Percentiles rank a stretch among this genome's conserved stretches.
phyloP scores from a whole-genome alignment of 2,888 invertebrate genomes.

The Lordiphosa fenestrarum region DNA sequence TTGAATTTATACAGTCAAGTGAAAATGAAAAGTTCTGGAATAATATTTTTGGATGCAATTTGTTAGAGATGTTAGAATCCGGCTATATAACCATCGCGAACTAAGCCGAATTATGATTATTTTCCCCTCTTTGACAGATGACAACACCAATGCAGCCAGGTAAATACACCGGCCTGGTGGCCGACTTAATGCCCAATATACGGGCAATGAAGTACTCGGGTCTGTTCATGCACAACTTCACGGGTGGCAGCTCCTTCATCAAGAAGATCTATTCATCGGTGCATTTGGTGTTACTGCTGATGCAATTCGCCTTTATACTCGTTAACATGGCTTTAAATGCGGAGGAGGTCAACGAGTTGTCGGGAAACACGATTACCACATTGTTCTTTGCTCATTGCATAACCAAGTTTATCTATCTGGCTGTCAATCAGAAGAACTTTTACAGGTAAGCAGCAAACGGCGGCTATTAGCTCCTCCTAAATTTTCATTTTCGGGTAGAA shows the following conservation, averaged over 20 bases:
- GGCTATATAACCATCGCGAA: too few relatives aligned
- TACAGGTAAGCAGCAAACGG: constrained; percentile 83
- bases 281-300: constrained; percentile 83
- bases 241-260: constrained; percentile 83
- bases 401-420: constrained; percentile 88
- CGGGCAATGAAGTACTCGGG: constrained; percentile 88
- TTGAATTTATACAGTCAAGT: too few relatives aligned
- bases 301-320: constrained; percentile 84
- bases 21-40: too few relatives aligned
- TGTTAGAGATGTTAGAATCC: too few relatives aligned
- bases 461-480: background rate
- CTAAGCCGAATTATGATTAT: constrained; percentile 7
- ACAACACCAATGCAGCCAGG: constrained; percentile 70
- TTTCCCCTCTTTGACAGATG: constrained; percentile 29
- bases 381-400: constrained; percentile 90
- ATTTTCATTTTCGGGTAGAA: constrained; percentile 81
- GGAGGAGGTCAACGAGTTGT: constrained; percentile 87
- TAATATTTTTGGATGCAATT: too few relatives aligned
- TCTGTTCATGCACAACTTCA: constrained; percentile 90
- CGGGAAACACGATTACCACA: constrained; percentile 90
- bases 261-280: constrained; percentile 83
- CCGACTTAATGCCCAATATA: constrained; percentile 92
- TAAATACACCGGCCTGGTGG: constrained; percentile 85
- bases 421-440: constrained; percentile 86
- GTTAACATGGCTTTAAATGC: constrained; percentile 87